Percentiles rank a stretch among this genome's conserved stretches.
Conservation (phyloP, 1,140 invertebrate species). For the Leptoteleia sp. region DNA sequence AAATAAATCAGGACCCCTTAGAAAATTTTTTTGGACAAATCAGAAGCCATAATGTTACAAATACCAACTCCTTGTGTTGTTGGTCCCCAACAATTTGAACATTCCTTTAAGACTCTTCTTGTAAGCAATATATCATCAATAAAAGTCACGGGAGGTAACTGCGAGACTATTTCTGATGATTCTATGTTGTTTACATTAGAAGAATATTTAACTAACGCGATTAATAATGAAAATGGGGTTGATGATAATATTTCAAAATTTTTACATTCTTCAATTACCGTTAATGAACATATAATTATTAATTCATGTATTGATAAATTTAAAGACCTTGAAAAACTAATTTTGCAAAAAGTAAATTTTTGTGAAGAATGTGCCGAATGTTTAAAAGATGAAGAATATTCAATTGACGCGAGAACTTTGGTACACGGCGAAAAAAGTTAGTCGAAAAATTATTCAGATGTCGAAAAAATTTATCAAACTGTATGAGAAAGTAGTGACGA, state of each 20-base stretch:
- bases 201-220: neutral
- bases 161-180: neutral
- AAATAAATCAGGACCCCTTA: conserved; percentile 3
- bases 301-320: neutral
- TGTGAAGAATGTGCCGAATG: conserved; percentile 12
- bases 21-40: conserved; percentile 6
- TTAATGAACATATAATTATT: neutral
- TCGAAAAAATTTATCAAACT: too few species aligned
- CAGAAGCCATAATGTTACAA: neutral
- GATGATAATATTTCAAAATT: neutral
- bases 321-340: neutral
- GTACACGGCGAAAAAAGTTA: too few species aligned
- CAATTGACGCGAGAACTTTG: conserved; percentile 3
- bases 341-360: conserved; percentile 10
- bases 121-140: neutral
- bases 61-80: too few species aligned
- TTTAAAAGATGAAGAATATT: conserved; percentile 1
- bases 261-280: neutral
- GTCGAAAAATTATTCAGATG: too few species aligned
- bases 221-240: neutral
- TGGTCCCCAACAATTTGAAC: conserved; percentile 1
- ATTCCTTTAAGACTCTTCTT: conserved; percentile 1
- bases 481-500: too few species aligned
- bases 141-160: neutral
- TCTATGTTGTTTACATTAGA: conserved; percentile 2